A percentile compares a stretch with the other conserved stretches of the same genome.
These are phyloP conservation scores for Pipa parva DNA, from an alignment of 2,113 vertebrate genomes.

Conservation along the genomic window DNA sequence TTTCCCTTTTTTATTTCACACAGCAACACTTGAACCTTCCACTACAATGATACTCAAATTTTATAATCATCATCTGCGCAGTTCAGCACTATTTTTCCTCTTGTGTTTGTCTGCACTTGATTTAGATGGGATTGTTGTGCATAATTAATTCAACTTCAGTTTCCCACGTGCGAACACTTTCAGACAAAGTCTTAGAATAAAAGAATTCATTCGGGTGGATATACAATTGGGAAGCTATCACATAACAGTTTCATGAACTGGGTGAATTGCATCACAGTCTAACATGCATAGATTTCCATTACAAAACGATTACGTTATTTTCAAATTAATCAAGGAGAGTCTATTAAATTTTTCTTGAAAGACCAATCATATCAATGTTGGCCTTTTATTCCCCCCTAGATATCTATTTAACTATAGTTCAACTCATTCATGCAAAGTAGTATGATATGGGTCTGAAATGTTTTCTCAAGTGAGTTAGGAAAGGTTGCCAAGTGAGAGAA, in stretches of 20 bases:
- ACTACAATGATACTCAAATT: constrained; percentile 5
- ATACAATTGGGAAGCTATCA: background rate
- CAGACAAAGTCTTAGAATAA: background rate
- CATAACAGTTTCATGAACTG: background rate
- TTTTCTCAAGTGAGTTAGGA: constrained; percentile 49
- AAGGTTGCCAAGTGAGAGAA: constrained; percentile 42
- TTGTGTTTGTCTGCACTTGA: constrained; percentile 2
- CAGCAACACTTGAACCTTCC: constrained; percentile 2
- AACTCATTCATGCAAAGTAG: constrained; percentile 50
- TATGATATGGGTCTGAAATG: constrained; percentile 41
- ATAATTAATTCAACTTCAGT: constrained; percentile 1
- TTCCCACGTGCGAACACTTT: background rate
- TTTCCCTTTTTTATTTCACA: background rate
- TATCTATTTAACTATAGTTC: constrained; percentile 51
- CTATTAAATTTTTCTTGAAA: constrained; percentile 1
- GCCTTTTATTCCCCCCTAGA: constrained; percentile 50
- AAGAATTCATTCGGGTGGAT: background rate
- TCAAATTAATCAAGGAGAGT: constrained; percentile 1
- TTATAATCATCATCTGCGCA: background rate
- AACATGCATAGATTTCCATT: no score
- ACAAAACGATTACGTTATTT: background rate
- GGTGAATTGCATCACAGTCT: background rate
- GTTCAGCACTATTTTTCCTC: background rate
- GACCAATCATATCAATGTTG: constrained; percentile 25
- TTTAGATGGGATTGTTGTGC: background rate